Percentiles rank a stretch among this genome's conserved stretches.
phyloP scores from a whole-genome alignment of 2,797 vertebrate species.

The Acanthurus lineatus region DNA sequence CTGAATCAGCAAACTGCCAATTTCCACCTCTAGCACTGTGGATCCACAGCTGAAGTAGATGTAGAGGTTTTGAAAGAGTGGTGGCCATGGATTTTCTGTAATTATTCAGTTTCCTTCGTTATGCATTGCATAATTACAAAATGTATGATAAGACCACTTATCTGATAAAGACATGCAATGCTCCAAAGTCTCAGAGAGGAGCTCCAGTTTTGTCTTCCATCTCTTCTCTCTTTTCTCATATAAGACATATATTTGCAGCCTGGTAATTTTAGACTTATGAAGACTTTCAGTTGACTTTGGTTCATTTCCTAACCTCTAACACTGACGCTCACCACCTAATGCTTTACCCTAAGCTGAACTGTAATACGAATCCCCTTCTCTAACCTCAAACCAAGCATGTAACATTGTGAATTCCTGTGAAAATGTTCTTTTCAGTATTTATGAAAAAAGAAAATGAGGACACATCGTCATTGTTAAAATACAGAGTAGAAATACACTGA shows the following conservation, averaged over 20 bases:
- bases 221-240: too few species aligned
- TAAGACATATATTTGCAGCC: not conserved
- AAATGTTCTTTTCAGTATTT: not conserved
- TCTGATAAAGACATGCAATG: not conserved
- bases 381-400: slow-evolving; percentile 16
- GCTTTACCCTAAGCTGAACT: slow-evolving; percentile 32
- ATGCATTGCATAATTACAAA: not conserved
- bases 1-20: not conserved
- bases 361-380: slow-evolving; percentile 22
- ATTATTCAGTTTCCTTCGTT: slow-evolving; percentile 9
- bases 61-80: not conserved
- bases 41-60: not conserved
- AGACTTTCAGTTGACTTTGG: slow-evolving; percentile 10
- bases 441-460: not conserved
- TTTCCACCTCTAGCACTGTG: not conserved
- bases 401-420: not conserved
- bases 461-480: not conserved
- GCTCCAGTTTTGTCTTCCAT: too few species aligned
- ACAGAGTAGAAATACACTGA: not conserved
- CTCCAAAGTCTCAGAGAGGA: not conserved
- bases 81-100: not conserved
- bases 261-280: slow-evolving; percentile 13
- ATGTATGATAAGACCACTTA: not conserved
- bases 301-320: slow-evolving; percentile 16
- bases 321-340: slow-evolving; percentile 27